phyloP scores from a whole-genome alignment of 2,888 invertebrate species.

The Nesidiocoris tenuis region DNA sequence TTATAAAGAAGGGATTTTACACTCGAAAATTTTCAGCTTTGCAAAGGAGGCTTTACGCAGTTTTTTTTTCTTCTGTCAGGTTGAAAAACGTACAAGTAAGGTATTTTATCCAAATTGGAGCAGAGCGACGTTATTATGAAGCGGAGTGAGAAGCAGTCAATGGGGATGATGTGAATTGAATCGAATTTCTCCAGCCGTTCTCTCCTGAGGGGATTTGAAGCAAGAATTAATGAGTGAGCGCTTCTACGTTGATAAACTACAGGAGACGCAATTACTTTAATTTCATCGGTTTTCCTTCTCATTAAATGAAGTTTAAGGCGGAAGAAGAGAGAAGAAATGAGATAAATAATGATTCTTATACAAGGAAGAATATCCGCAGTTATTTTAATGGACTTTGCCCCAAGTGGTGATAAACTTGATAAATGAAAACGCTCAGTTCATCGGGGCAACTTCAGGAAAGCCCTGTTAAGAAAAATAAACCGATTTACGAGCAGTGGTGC shows the following conservation, averaged over 20 bases:
- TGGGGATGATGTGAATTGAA: neutral
- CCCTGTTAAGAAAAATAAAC: neutral
- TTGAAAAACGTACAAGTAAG: too few species aligned
- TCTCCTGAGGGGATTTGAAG: slow-evolving; percentile 11
- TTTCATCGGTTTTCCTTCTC: slow-evolving; percentile 1
- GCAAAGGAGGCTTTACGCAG: too few species aligned
- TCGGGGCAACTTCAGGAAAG: neutral
- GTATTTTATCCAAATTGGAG: too few species aligned
- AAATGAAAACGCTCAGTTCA: neutral
- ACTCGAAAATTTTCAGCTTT: too few species aligned
- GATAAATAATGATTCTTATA: neutral
- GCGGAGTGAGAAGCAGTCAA: neutral
- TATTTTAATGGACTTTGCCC: neutral
- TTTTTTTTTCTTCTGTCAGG: too few species aligned
- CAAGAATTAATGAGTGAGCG: slow-evolving; percentile 26
- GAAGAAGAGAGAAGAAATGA: neutral
- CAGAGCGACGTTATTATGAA: too few species aligned
- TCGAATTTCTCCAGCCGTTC: neutral
- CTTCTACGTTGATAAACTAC: slow-evolving; percentile 29
- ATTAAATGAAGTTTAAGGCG: slow-evolving; percentile 20
- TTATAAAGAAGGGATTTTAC: too few species aligned
- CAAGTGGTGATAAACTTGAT: neutral
- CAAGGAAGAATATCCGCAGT: neutral
- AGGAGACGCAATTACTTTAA: slow-evolving; percentile 27
- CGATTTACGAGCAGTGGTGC: neutral